Evolutionary conservation across 1,140 invertebrate genomes (phyloP).

Genomic region (Acromyrmex heyeri): DNA sequence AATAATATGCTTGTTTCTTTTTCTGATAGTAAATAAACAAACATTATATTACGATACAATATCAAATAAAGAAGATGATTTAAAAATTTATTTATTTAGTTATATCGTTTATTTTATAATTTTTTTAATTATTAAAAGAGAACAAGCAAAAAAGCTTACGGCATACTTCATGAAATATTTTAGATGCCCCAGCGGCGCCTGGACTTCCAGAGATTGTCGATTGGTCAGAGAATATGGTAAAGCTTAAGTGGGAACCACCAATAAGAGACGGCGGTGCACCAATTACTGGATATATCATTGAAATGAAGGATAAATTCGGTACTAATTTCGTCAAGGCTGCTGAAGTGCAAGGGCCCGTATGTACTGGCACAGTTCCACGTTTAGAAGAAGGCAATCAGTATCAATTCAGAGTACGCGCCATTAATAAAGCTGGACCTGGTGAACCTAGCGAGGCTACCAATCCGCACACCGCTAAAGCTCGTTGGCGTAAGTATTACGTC

Average conservation of each 20-base stretch:
- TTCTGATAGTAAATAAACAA: background rate
- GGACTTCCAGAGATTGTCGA: conserved; percentile 97
- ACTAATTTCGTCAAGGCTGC: conserved; percentile 90
- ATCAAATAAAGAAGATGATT: background rate
- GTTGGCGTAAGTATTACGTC: conserved; percentile 92
- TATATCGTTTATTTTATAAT: background rate
- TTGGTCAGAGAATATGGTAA: conserved; percentile 96
- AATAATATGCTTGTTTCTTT: background rate
- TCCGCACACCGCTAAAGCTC: conserved; percentile 97
- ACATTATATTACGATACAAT: conserved; percentile 15
- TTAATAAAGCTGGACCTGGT: conserved; percentile 98
- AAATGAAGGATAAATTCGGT: conserved; percentile 93
- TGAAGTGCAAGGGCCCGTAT: conserved; percentile 92
- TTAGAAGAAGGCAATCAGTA: conserved; percentile 97
- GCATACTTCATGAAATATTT: conserved; percentile 33
- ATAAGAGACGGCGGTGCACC: conserved; percentile 98
- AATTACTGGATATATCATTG: conserved; percentile 97
- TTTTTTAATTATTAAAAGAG: conserved; percentile 13
- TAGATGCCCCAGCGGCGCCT: conserved; percentile 94
- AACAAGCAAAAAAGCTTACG: background rate
- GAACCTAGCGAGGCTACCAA: conserved; percentile 98
- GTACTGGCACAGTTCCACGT: conserved; percentile 94
- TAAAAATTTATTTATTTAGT: background rate
- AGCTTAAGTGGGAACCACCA: conserved; percentile 98
- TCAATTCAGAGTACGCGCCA: conserved; percentile 97